These are phyloP conservation scores for Biston betularia DNA, from an alignment of 2,888 invertebrate species.

Conservation along the genomic window DNA sequence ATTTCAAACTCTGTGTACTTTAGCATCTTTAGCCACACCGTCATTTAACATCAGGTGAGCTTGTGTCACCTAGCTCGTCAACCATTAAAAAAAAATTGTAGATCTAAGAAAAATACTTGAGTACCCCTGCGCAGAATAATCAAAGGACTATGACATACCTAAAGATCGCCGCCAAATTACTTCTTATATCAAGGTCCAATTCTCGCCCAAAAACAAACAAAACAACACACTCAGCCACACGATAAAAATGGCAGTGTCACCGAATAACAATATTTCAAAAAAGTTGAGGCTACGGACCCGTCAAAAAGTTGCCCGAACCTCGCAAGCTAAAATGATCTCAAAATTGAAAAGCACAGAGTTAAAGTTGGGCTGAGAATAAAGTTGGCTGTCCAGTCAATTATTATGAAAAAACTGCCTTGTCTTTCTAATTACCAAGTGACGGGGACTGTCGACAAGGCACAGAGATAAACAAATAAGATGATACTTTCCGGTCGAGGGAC, in stretches of 20 bases:
- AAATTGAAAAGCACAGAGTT: not conserved
- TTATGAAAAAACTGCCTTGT: constrained; percentile 77
- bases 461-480: constrained; percentile 82
- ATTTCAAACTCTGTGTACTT: too few species aligned
- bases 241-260: constrained; percentile 78
- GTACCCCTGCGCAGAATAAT: not conserved
- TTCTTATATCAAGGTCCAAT: constrained; percentile 14
- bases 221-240: constrained; percentile 51
- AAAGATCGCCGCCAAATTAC: not conserved
- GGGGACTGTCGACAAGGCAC: constrained; percentile 73
- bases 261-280: constrained; percentile 75
- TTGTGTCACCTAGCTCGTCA: too few species aligned
- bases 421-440: constrained; percentile 79
- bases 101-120: too few species aligned
- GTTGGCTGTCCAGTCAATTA: constrained; percentile 70
- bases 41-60: too few species aligned
- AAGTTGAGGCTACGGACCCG: constrained; percentile 56
- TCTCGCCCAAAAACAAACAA: constrained; percentile 48
- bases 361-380: constrained; percentile 21
- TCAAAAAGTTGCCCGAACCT: constrained; percentile 54
- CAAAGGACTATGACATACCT: not conserved
- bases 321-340: constrained; percentile 36
- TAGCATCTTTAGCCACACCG: too few species aligned
- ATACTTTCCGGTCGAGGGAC: constrained; percentile 68
- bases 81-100: too few species aligned